Base-by-base conservation (phyloP, 2,797 vertebrate genomes). In the Mus spretus region DNA sequence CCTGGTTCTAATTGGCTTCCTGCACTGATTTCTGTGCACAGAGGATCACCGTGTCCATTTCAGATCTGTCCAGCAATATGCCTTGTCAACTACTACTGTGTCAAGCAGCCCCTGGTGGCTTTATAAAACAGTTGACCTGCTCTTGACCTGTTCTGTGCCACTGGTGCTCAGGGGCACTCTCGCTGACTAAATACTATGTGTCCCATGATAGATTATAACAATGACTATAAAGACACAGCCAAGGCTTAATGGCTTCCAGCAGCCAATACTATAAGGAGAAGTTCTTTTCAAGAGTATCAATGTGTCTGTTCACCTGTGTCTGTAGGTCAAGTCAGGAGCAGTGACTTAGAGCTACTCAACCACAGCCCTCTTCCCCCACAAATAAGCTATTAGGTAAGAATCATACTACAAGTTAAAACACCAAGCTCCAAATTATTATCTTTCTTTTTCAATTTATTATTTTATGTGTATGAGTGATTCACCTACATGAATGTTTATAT, bases 131-230 rank as follows among this genome's bases (percentile, higher is more conserved):
- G 75, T 47, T 96, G 97, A 97, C 94, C 95, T 78, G 70, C 80
- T 93, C 67, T 79, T 97, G 96, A 97, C 96, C 96, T 92, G 57
- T 63, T 95, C 92, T 85, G 59, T 94, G 63, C 91, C 95, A 87
- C 72, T 85, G 92, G 70, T 88, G 26, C 90, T 97, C 94, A 94
- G 89, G 63, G 94, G 19, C 55, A 79, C 65, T 94, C 86, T 96
- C 86, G 91, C 57, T 92, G 77, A 47, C 83, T 97, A 97, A 94
- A 94, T 95, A 93, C 70, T 95, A 95, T 89, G 86, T 53, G 79
- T 47, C 89, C 83, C 89, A 79, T 75, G 93, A 59, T n/a, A 89
- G 85, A 89, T 90, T 93, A 89, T 44, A 97, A 89, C 93, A 92
- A 96, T 93, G 59, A 91, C 84, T 65, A 95, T 80, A 94, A 96